A percentile compares a stretch with the other conserved stretches of the same genome.
phyloP scores from a whole-genome alignment of 1,140 invertebrate species.

The Helicoverpa armigera region DNA sequence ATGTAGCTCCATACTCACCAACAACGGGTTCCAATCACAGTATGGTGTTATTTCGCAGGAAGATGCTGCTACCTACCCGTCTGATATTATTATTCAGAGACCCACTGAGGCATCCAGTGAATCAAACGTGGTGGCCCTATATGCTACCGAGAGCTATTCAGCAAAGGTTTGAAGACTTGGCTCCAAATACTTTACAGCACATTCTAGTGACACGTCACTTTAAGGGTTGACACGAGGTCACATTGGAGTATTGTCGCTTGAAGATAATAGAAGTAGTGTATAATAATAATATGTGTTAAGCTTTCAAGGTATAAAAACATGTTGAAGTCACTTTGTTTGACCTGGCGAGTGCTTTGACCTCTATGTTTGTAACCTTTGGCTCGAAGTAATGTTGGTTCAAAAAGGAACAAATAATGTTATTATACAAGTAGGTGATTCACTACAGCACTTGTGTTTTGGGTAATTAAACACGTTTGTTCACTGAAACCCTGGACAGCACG shows the following conservation, averaged over 20 bases:
- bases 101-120: slow-evolving; percentile 28
- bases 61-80: slow-evolving; percentile 19
- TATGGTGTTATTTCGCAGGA: slow-evolving; percentile 29
- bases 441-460: slow-evolving; percentile 24
- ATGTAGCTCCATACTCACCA: slow-evolving; percentile 21
- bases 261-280: slow-evolving; percentile 10
- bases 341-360: neutral
- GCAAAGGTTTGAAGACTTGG: slow-evolving; percentile 36
- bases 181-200: slow-evolving; percentile 29
- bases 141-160: slow-evolving; percentile 10
- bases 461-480: slow-evolving; percentile 13
- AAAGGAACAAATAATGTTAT: slow-evolving; percentile 29
- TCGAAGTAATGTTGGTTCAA: neutral
- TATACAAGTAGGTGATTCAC: slow-evolving; percentile 15
- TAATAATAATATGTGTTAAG: slow-evolving; percentile 30
- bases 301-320: slow-evolving; percentile 2
- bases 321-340: slow-evolving; percentile 15
- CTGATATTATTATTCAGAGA: slow-evolving; percentile 26
- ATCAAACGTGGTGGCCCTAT: slow-evolving; percentile 31
- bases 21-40: slow-evolving; percentile 14
- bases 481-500: neutral
- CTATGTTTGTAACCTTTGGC: neutral
- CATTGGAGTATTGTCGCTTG: slow-evolving; percentile 21
- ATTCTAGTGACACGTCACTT: slow-evolving; percentile 31
- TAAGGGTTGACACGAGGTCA: slow-evolving; percentile 30